Conservation (phyloP, 2,888 invertebrate genomes). For the Micropterix aruncella region DNA sequence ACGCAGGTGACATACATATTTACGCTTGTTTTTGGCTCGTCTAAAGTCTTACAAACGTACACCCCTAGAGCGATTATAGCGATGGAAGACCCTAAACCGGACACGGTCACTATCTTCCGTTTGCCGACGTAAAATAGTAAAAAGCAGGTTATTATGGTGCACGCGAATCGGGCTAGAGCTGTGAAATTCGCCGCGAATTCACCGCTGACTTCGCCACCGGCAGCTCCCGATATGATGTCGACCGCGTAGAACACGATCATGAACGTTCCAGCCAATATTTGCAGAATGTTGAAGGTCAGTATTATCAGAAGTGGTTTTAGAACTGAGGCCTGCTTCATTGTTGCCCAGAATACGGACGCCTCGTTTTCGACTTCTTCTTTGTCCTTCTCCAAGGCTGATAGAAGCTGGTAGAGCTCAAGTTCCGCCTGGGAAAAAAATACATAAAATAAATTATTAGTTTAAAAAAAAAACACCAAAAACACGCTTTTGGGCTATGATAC, state of each 20-base stretch:
- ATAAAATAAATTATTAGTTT: too few species aligned
- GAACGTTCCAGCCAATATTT: conserved; percentile 62
- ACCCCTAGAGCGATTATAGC: conserved; percentile 45
- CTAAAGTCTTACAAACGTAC: conserved; percentile 26
- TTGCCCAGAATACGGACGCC: conserved; percentile 36
- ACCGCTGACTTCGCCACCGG: conserved; percentile 30
- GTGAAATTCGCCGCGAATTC: conserved; percentile 53
- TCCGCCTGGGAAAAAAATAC: conserved; percentile 29
- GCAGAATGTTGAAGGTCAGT: conserved; percentile 56
- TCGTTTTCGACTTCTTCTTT: conserved; percentile 27
- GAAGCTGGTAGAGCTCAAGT: conserved; percentile 46
- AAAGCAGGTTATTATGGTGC: conserved; percentile 51
- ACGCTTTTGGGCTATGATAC: too few species aligned
- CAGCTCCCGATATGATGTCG: conserved; percentile 49
- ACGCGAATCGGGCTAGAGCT: conserved; percentile 47
- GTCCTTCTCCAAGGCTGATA: conserved; percentile 44
- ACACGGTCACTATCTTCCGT: conserved; percentile 47
- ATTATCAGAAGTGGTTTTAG: conserved; percentile 60
- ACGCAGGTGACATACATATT: conserved; percentile 24
- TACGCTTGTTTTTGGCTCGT: conserved; percentile 19
- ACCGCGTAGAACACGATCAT: conserved; percentile 69
- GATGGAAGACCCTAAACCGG: conserved; percentile 50
- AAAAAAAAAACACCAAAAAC: too few species aligned
- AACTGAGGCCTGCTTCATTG: conserved; percentile 42
- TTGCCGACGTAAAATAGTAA: conserved; percentile 49